A percentile compares a stretch with the other conserved stretches of the same genome.
phyloP scores from a whole-genome alignment of 2,113 vertebrate genomes.

The Anas platyrhynchos region DNA sequence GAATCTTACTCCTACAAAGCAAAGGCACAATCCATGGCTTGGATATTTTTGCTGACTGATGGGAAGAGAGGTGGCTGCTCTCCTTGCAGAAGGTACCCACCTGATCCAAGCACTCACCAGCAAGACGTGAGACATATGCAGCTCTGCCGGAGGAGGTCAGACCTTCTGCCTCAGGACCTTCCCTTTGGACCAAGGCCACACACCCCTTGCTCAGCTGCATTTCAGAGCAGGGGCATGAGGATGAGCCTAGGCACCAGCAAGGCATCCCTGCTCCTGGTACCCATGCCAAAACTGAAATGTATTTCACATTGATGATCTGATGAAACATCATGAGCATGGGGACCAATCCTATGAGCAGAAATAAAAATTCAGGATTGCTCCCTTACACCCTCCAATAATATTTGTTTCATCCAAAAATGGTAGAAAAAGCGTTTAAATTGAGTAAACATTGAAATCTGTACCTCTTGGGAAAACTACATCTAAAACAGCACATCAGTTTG shows the following conservation, averaged over 20 bases:
- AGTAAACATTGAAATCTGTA: not conserved
- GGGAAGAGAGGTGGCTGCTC: not conserved
- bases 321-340: not conserved
- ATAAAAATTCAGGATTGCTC: not conserved
- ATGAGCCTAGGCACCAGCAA: not conserved
- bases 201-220: fast-evolving
- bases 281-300: not conserved
- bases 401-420: not conserved
- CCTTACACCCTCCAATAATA: not conserved
- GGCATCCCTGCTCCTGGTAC: not conserved
- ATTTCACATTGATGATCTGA: fast-evolving
- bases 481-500: not conserved
- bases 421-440: not conserved
- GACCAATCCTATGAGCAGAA: not conserved
- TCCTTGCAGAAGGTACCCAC: not conserved
- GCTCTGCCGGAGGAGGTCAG: not conserved
- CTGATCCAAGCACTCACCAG: fast-evolving
- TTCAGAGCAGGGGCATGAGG: no score
- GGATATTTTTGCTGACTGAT: fast-evolving
- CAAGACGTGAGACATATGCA: fast-evolving
- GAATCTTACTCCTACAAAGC: fast-evolving
- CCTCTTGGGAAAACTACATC: not conserved
- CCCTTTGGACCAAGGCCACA: not conserved
- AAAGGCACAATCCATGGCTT: fast-evolving
- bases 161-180: not conserved